Evolutionary conservation across 2,113 vertebrate species (phyloP).

Genomic region (Sinocyclocheilus anophthalmus): DNA sequence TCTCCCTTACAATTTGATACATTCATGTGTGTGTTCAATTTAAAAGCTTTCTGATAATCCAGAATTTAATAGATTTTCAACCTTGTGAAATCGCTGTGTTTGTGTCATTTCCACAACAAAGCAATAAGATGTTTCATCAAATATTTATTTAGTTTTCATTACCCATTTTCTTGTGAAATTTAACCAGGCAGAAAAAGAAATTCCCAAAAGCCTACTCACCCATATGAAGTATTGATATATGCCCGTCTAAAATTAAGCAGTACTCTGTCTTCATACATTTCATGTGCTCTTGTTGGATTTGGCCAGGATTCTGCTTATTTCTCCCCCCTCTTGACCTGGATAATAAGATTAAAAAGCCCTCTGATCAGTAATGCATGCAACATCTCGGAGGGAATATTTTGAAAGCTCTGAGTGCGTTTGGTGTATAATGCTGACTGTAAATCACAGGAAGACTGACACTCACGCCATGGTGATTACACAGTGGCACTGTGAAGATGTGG

Average conservation of each 20-base stretch:
- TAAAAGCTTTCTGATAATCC: background rate
- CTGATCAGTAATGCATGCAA: constrained; percentile 46
- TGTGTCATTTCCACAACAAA: constrained; percentile 64
- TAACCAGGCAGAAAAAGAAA: constrained; percentile 63
- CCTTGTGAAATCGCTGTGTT: background rate
- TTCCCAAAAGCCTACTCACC: constrained; percentile 55
- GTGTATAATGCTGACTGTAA: constrained; percentile 44
- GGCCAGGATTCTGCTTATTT: constrained; percentile 36
- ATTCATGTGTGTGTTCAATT: background rate
- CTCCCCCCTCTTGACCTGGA: constrained; percentile 51
- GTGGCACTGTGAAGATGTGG: constrained; percentile 11
- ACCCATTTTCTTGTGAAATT: constrained; percentile 66
- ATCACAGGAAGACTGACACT: constrained; percentile 20
- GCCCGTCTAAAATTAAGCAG: constrained; percentile 56
- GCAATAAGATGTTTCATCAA: constrained; percentile 48
- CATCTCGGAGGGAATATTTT: constrained; percentile 46
- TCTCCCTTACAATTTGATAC: background rate
- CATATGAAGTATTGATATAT: constrained; percentile 62
- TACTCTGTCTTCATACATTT: constrained; percentile 60
- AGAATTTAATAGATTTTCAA: background rate
- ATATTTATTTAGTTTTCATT: constrained; percentile 58
- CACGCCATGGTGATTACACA: constrained; percentile 19
- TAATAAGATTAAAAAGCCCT: constrained; percentile 58
- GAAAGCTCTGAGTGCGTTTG: constrained; percentile 46
- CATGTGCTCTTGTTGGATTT: constrained; percentile 54